phyloP scores from a whole-genome alignment of 1,140 invertebrate species.

The Drusus annulatus region DNA sequence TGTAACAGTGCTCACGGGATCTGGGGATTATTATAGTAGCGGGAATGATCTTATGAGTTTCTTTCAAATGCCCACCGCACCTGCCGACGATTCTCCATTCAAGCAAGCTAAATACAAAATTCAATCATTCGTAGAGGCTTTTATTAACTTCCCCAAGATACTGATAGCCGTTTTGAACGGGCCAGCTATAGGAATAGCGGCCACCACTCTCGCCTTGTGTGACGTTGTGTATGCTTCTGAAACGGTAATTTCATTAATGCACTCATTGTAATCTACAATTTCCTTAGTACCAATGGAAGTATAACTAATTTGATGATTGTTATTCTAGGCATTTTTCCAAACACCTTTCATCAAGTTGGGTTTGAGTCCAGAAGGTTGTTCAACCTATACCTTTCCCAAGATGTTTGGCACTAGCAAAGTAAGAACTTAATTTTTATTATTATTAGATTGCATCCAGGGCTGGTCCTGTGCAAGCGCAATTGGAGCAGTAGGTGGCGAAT shows the following conservation, averaged over 20 bases:
- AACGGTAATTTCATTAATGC: conserved; percentile 64
- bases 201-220: conserved; percentile 87
- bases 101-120: conserved; percentile 61
- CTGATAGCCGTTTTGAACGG: conserved; percentile 93
- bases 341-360: conserved; percentile 89
- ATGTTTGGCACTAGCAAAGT: conserved; percentile 86
- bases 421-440: conserved; percentile 46
- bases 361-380: conserved; percentile 88
- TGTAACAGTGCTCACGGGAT: conserved; percentile 82
- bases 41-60: conserved; percentile 85
- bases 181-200: conserved; percentile 92
- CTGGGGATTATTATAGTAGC: conserved; percentile 86
- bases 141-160: conserved; percentile 92
- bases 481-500: too few relatives aligned
- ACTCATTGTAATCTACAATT: too few relatives aligned
- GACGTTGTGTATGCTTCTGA: conserved; percentile 93
- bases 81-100: conserved; percentile 56
- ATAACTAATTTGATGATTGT: conserved; percentile 43
- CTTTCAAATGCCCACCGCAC: conserved; percentile 17
- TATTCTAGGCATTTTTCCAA: conserved; percentile 84
- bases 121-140: conserved; percentile 81
- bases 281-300: too few relatives aligned
- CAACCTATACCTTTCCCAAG: conserved; percentile 86
- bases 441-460: too few relatives aligned
- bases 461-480: too few relatives aligned